A percentile compares a stretch with the other conserved stretches of the same genome.
These are phyloP conservation scores for Heliconius hewitsoni DNA, from an alignment of 1,140 invertebrate genomes.

Conservation along the genomic window DNA sequence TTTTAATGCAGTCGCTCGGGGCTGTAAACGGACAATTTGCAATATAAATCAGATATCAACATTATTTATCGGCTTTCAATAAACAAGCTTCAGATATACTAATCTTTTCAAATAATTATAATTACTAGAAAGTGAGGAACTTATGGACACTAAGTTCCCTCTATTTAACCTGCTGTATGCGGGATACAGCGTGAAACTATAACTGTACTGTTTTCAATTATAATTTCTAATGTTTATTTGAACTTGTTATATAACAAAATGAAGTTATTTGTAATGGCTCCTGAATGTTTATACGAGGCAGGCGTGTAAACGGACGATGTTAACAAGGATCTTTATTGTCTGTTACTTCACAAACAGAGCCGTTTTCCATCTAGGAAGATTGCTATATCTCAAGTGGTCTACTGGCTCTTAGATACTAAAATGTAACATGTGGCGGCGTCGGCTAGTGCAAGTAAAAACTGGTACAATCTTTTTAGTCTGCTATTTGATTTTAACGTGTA, in stretches of 20 bases:
- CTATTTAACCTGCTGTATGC: too few relatives aligned
- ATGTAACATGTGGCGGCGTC: constrained; percentile 2
- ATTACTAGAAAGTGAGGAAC: background rate
- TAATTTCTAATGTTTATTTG: too few relatives aligned
- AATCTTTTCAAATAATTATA: background rate
- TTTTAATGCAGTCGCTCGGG: constrained; percentile 5
- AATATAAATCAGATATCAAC: constrained; percentile 2
- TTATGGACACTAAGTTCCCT: too few relatives aligned
- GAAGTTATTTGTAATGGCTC: background rate
- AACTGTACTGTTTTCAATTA: too few relatives aligned
- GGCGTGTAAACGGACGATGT: constrained; percentile 15
- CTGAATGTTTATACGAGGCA: background rate
- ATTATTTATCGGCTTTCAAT: background rate
- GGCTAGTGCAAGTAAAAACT: background rate
- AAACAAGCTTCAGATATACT: background rate
- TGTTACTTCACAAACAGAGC: constrained; percentile 28
- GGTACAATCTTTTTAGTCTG: constrained; percentile 6
- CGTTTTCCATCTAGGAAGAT: constrained; percentile 20
- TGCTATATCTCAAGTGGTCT: constrained; percentile 20
- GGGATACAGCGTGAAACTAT: too few relatives aligned
- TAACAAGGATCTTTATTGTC: constrained; percentile 27
- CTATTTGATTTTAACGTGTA: background rate
- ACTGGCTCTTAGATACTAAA: constrained; percentile 25
- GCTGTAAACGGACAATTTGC: background rate
- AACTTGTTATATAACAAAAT: background rate